Evolutionary conservation across 2,888 invertebrate genomes (phyloP).

Genomic region (Pseudococcus viburni): DNA sequence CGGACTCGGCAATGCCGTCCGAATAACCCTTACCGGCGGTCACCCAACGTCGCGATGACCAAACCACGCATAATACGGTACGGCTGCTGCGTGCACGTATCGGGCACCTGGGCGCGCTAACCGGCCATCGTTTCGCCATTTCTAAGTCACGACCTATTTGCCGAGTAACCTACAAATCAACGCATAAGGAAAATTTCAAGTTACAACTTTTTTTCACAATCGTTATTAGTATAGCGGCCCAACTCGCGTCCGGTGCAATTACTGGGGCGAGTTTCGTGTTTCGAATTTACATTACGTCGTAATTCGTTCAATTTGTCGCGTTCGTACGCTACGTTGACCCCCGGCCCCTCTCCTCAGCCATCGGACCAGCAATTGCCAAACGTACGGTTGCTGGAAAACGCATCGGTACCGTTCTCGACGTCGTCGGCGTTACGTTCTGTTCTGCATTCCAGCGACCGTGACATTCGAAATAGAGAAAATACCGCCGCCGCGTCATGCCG

Average conservation of each 20-base stretch:
- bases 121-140: constrained; percentile 36
- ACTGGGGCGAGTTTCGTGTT: not conserved
- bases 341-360: too few species aligned
- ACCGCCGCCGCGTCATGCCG: not conserved
- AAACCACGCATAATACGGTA: not conserved
- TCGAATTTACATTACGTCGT: not conserved
- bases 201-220: constrained; percentile 28
- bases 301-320: not conserved
- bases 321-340: not conserved
- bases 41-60: not conserved
- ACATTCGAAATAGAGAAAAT: not conserved
- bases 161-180: constrained; percentile 39
- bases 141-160: constrained; percentile 39
- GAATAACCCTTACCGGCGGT: not conserved
- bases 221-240: not conserved
- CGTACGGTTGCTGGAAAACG: too few species aligned
- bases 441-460: not conserved
- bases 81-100: not conserved
- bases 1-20: not conserved
- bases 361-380: too few species aligned
- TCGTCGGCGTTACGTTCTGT: too few species aligned
- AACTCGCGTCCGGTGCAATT: constrained; percentile 22
- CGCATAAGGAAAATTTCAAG: constrained; percentile 38
- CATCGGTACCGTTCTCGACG: too few species aligned
- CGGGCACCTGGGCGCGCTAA: constrained; percentile 18